Base-by-base conservation (phyloP, 2,888 invertebrate species). In the Apamea monoglypha region DNA sequence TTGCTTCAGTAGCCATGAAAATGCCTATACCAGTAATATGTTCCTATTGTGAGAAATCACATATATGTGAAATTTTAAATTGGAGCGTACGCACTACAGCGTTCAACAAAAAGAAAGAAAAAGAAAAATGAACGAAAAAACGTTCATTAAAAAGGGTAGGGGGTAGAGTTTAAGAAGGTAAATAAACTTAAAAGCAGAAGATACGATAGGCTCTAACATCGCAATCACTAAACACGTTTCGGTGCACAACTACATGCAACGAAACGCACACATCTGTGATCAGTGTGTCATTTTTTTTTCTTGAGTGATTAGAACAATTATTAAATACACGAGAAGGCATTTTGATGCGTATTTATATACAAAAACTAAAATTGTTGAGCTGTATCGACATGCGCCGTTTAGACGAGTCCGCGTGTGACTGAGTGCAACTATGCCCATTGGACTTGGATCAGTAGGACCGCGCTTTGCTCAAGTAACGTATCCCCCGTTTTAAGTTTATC, bases 1-100 rank as follows among this genome's bases (percentile, higher is more conserved):
- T 63, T 72, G 61, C 25, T 66, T 61, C 12, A 74, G 59, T 80
- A 76, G n/a, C n/a, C n/a, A n/a, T n/a, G 7, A 85, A 82, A 85
- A 74, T 71, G 73, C 59, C 36, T 70, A 61, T 63, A 64, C 7
- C 6, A 61, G 56, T 70, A 40, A 53, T 59, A 56, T 53, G 40
- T 71, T 64, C 32, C 14, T 67, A 36, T 53, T 59, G 47, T 44
- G 50, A 76, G 59, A 74, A 82, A 76, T 67, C 50, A 71, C 76
- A 64, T 47, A 81, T 81, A 44, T 68, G 29, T 36, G 4, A 12
- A 12, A 14, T 32, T 64, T 66, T 18, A 8, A 21, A 61, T 61
- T 67, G 16, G 25, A 36, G 75, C 8, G 29, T 36, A 71, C 4
- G 25, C 29, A 64, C 32, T 44, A 29, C 25, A 68, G 3, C 40